These are phyloP conservation scores for Herpailurus yagouaroundi DNA, from an alignment of 2,113 vertebrate species.

Conservation along the genomic window DNA sequence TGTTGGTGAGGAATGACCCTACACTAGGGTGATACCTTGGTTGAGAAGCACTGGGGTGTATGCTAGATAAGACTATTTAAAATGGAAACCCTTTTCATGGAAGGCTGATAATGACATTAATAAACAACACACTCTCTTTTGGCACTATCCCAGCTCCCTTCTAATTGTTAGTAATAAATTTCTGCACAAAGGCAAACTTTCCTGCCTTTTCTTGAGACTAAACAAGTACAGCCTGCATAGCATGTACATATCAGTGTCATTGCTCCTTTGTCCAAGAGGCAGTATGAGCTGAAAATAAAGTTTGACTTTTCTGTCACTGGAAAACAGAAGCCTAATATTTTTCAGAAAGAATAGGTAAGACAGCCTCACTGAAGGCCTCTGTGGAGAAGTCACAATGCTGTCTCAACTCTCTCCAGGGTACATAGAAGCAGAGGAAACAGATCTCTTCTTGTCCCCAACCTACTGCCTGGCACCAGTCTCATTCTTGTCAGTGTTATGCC, in stretches of 20 bases:
- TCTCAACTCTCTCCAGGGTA: background rate
- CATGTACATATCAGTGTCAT: background rate
- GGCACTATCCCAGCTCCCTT: background rate
- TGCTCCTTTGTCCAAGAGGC: background rate
- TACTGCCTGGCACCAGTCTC: background rate
- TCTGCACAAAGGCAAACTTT: background rate
- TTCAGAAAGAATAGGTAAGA: background rate
- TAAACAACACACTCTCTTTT: background rate
- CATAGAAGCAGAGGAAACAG: rapidly evolving
- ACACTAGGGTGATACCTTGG: background rate
- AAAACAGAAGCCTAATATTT: background rate
- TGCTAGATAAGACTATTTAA: background rate
- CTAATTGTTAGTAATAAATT: constrained; percentile 28
- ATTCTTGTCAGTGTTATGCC: no score
- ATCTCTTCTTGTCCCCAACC: background rate
- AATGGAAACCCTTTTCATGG: background rate
- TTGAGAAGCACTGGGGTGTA: background rate
- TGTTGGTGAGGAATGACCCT: background rate
- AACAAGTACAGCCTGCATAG: background rate
- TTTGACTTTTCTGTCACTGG: background rate
- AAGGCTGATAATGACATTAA: background rate
- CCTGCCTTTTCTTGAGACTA: background rate
- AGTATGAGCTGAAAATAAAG: background rate
- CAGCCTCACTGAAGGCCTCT: background rate
- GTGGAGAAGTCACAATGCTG: rapidly evolving